phyloP scores from a whole-genome alignment of 2,888 invertebrate genomes.

The Leucophenga montana region DNA sequence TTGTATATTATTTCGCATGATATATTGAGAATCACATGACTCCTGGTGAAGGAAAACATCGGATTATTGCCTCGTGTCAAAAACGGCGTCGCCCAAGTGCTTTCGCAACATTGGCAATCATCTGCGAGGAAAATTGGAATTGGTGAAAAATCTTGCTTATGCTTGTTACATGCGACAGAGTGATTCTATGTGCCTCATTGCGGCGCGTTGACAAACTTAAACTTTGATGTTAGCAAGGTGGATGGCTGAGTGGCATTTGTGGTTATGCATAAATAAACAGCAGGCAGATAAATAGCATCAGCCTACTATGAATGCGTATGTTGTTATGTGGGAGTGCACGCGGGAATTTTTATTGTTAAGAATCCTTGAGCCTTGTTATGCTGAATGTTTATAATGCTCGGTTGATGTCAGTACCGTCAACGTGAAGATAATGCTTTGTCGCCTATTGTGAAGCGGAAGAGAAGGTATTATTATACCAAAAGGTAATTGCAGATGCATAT shows the following conservation, averaged over 20 bases:
- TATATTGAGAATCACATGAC: too few relatives aligned
- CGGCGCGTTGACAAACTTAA: conserved; percentile 5
- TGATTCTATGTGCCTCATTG: neutral
- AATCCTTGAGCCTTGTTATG: neutral
- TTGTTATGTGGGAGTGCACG: neutral
- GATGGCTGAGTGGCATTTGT: conserved; percentile 6
- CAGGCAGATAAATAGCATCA: neutral
- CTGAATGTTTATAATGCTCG: conserved; percentile 14
- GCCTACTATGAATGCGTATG: too few relatives aligned
- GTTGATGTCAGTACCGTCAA: neutral
- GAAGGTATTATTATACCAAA: neutral
- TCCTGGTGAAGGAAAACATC: too few relatives aligned
- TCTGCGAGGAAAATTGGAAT: too few relatives aligned
- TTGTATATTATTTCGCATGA: too few relatives aligned
- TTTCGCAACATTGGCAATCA: conserved; percentile 30
- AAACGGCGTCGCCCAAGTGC: conserved; percentile 26
- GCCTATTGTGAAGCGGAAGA: neutral
- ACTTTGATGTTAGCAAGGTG: conserved; percentile 1
- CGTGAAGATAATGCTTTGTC: too few relatives aligned
- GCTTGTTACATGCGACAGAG: neutral
- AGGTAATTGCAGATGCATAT: too few relatives aligned
- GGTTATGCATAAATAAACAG: conserved; percentile 17
- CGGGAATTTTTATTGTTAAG: neutral
- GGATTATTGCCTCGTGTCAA: neutral
- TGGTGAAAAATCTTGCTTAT: too few relatives aligned